phyloP scores from a whole-genome alignment of 2,888 invertebrate genomes.

The Sinhomidia bicolor region DNA sequence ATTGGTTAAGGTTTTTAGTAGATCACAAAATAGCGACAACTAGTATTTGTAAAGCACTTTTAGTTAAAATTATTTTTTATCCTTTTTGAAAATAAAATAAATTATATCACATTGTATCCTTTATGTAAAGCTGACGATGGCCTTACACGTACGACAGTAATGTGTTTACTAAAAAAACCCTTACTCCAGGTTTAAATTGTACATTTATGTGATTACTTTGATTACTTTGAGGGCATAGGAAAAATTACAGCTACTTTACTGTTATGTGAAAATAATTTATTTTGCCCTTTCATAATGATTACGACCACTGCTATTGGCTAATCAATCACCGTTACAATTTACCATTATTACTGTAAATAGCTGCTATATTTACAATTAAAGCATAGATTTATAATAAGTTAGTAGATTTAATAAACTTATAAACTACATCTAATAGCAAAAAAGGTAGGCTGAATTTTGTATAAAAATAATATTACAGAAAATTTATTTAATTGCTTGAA shows the following conservation, averaged over 20 bases:
- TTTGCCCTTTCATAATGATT: not conserved
- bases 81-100: slow-evolving; percentile 44
- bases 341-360: not conserved
- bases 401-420: no score
- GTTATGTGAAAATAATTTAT: no score
- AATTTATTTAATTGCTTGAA: no score
- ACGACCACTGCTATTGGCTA: not conserved
- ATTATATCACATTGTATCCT: slow-evolving; percentile 68
- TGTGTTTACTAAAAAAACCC: slow-evolving; percentile 16
- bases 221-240: no score
- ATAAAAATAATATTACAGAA: not conserved
- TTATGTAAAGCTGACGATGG: not conserved
- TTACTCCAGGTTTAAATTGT: not conserved
- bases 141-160: slow-evolving; percentile 37
- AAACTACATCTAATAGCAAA: no score
- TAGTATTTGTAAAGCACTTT: not conserved
- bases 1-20: not conserved
- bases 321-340: slow-evolving; percentile 17
- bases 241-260: no score
- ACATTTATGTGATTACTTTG: not conserved
- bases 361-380: not conserved
- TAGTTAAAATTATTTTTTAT: slow-evolving; percentile 20
- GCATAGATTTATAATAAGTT: not conserved
- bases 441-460: not conserved
- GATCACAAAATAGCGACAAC: not conserved